Conservation (phyloP, 2,888 invertebrate genomes). For the Helobdella robusta region DNA sequence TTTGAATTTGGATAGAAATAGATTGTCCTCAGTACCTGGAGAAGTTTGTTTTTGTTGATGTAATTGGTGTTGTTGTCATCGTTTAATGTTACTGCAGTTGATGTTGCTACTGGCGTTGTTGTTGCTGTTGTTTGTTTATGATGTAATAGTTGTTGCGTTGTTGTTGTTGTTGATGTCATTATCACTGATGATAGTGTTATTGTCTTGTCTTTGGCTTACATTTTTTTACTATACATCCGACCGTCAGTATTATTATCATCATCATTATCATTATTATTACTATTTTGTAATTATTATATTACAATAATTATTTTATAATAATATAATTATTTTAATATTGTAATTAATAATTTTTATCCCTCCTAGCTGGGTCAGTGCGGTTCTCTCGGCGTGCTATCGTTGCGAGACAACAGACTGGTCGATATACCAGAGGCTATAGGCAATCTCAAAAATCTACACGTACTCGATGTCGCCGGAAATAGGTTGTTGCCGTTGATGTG, state of each 20-base stretch:
- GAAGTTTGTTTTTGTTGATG: slow-evolving; percentile 68
- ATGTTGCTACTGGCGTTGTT: too few relatives aligned
- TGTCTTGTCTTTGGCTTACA: neutral
- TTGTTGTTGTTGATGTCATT: too few relatives aligned
- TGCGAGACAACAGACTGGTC: slow-evolving; percentile 87
- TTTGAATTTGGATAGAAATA: slow-evolving; percentile 93
- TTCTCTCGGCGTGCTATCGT: slow-evolving; percentile 76
- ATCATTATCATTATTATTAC: neutral
- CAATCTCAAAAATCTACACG: slow-evolving; percentile 81
- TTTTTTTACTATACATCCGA: neutral
- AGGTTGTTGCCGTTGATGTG: slow-evolving; percentile 46
- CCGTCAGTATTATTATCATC: neutral
- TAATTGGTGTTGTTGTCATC: too few relatives aligned
- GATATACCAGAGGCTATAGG: slow-evolving; percentile 82
- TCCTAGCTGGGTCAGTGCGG: slow-evolving; percentile 50
- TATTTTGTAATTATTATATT: neutral
- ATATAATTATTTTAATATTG: too few relatives aligned
- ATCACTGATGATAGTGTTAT: too few relatives aligned
- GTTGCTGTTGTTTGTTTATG: too few relatives aligned
- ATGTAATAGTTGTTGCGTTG: too few relatives aligned
- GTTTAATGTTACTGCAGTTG: too few relatives aligned
- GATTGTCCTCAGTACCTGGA: slow-evolving; percentile 71
- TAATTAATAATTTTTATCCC: neutral
- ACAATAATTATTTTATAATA: neutral
- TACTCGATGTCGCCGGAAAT: slow-evolving; percentile 94